Evolutionary conservation across 2,888 invertebrate species (phyloP), one percentile per base, ranked within the genome.

Genomic region (Pachycephus smyrnensis): DNA sequence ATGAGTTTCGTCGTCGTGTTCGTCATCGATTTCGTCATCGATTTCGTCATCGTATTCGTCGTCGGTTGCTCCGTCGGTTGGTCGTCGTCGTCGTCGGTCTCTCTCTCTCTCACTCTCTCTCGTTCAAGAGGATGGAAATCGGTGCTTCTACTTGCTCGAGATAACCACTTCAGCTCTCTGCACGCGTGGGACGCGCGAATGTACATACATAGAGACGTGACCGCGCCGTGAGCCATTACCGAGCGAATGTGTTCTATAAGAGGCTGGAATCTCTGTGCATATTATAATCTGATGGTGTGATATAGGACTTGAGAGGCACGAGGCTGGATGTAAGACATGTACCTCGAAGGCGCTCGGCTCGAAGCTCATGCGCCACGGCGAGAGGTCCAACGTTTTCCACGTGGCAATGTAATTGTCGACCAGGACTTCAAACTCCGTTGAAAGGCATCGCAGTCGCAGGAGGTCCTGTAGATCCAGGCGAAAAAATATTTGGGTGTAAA

Each of bases 281-380:
- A 84, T 87, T 86, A 82, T 87, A 87, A 87, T 87, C 80, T 86
- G 83, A 85, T 87, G 81, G 40, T 87, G 83, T 87, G 84, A 87
- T 87, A 84, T 87, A 87, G 87, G 87, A 87, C 80, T 40, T 40
- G 78, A 84, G 84, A 83, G 84, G 78, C 37, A 75, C 80, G 77
- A 79, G 81, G 40, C 40, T 82, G 84, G 85, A 40, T 23, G 40
- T 40, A 40, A 40, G 40, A 40, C 40, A 83, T 82, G 80, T 81
- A 80, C 83, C 79, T 83, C 78, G 83, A 84, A 82, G 85, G 81
- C 81, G 81, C 77, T 80, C 77, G 80, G 80, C 31, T 71, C 31
- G 82, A 82, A 82, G 82, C 81, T 82, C 80, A 76, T 79, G 80
- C 76, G 81, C 40, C 40, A 40, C 77, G 77, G 73, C 77, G 77